Conservation (phyloP, 1,140 invertebrate genomes). For the Cyrtorhinus lividipennis region DNA sequence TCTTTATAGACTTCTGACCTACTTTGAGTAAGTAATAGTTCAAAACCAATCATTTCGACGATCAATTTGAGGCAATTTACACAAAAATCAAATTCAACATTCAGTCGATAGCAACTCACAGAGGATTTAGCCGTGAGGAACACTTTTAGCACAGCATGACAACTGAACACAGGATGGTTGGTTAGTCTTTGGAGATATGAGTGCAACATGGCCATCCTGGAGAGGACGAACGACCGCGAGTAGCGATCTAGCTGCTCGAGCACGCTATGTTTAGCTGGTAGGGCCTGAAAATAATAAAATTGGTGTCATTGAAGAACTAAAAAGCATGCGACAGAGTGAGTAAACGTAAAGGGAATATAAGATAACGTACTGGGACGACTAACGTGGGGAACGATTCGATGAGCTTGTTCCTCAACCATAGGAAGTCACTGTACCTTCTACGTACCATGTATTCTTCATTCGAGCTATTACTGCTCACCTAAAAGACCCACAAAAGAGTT, state of each 20-base stretch:
- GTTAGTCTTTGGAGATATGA: conserved; percentile 48
- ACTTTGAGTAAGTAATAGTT: no score
- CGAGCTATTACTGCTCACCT: conserved; percentile 31
- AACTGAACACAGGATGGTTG: conserved; percentile 57
- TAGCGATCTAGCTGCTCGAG: conserved; percentile 55
- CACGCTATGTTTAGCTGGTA: conserved; percentile 57
- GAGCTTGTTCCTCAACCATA: conserved; percentile 52
- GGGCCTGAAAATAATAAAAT: conserved; percentile 43
- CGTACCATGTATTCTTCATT: conserved; percentile 48
- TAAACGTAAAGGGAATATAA: not conserved
- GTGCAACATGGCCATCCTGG: conserved; percentile 52
- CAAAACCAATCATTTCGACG: no score
- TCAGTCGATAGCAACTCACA: conserved; percentile 37
- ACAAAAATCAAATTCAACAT: no score
- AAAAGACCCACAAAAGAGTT: no score
- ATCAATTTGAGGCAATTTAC: no score
- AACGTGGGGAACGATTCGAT: conserved; percentile 50
- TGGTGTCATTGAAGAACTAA: no score
- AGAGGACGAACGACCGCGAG: conserved; percentile 56
- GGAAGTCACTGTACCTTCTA: conserved; percentile 59
- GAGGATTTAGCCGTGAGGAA: conserved; percentile 53
- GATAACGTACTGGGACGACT: conserved; percentile 45
- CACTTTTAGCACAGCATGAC: conserved; percentile 46
- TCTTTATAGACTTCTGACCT: no score
- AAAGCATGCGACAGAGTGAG: no score